Evolutionary conservation across 2,888 invertebrate genomes (phyloP).

Genomic region (Yponomeuta cagnagella): DNA sequence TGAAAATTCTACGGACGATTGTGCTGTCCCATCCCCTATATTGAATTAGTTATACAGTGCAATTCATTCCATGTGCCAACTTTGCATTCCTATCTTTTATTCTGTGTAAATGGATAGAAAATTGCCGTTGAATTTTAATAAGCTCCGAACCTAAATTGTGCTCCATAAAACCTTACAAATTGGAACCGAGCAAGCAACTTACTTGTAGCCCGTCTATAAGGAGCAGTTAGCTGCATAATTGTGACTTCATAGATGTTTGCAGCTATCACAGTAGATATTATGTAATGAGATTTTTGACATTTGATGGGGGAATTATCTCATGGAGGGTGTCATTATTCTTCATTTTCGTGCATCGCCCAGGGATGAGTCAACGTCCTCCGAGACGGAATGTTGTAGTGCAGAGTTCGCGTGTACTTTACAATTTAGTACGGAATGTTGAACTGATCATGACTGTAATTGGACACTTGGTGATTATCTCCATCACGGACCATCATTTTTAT

Average conservation of each 20-base stretch:
- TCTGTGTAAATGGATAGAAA: conserved; percentile 11
- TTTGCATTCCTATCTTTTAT: conserved; percentile 11
- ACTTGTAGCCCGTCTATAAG: no score
- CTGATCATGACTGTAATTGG: conserved; percentile 28
- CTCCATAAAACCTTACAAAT: neutral
- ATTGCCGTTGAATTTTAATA: conserved; percentile 13
- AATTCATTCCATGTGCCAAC: conserved; percentile 13
- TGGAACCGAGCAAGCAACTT: no score
- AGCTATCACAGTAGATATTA: neutral
- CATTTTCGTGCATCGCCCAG: neutral
- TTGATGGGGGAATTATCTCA: neutral
- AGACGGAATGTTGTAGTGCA: neutral
- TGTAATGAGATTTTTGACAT: neutral
- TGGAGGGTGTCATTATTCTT: neutral
- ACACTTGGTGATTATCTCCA: conserved; percentile 16
- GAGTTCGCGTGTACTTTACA: conserved; percentile 35
- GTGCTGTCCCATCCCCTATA: neutral
- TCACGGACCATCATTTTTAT: neutral
- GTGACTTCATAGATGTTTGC: no score
- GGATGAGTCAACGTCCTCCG: conserved; percentile 2
- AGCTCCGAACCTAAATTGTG: neutral
- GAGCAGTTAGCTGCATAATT: no score
- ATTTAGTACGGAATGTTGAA: conserved; percentile 35
- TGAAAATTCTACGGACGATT: neutral
- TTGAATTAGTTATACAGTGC: conserved; percentile 15